These are phyloP conservation scores for Rhagonycha fulva DNA, from an alignment of 2,888 invertebrate species.

Conservation along the genomic window DNA sequence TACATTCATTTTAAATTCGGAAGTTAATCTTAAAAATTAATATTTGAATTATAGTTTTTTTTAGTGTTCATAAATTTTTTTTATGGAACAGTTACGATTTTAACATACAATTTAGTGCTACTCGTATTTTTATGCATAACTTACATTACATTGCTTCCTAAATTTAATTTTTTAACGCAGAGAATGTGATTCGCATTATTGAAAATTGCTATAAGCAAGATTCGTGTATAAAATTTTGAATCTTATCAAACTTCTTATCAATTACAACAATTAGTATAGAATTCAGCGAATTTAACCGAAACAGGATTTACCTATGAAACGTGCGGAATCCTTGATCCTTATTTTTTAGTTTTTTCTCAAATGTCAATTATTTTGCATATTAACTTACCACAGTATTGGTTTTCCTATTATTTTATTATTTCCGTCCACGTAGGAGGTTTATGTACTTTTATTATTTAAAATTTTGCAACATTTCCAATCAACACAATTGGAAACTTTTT, in stretches of 20 bases:
- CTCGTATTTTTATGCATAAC: background rate
- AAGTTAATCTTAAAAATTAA: background rate
- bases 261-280: no score
- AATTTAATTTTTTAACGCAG: background rate
- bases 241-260: no score
- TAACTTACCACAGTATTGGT: background rate
- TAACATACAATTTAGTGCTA: background rate
- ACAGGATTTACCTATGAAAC: no score
- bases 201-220: no score
- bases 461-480: background rate
- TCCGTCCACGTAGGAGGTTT: background rate
- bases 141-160: background rate
- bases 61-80: background rate
- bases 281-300: no score
- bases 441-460: background rate
- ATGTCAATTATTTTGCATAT: background rate
- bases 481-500: background rate
- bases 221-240: no score
- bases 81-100: background rate
- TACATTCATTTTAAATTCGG: background rate
- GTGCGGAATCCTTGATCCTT: background rate
- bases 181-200: background rate
- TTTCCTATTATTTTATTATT: background rate
- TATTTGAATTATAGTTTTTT: background rate
- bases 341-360: background rate